Conservation (phyloP, 2,113 vertebrate species). For the Embiotoca jacksoni region DNA sequence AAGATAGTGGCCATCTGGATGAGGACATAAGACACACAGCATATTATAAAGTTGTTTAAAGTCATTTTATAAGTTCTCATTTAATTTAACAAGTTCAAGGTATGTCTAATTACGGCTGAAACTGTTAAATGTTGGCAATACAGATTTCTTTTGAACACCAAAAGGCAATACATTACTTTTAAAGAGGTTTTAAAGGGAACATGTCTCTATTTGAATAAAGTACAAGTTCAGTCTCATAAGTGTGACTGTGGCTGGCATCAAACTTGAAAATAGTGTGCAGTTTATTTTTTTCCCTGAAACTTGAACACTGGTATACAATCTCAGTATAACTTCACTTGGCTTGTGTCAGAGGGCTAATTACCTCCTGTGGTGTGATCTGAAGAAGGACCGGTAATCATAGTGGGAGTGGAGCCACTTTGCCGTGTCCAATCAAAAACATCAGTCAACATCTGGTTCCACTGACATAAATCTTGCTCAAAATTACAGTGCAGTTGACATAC, state of each 20-base stretch:
- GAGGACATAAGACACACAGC: neutral
- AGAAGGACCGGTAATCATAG: slow-evolving; percentile 47
- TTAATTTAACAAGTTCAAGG: too few species aligned
- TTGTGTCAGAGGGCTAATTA: slow-evolving; percentile 25
- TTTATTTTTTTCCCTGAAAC: neutral
- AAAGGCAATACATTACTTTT: too few species aligned
- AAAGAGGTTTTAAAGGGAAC: too few species aligned
- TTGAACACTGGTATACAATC: neutral
- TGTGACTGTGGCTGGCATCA: too few species aligned
- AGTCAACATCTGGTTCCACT: slow-evolving; percentile 49
- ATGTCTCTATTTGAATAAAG: too few species aligned
- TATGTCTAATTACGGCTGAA: too few species aligned
- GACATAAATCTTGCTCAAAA: slow-evolving; percentile 57
- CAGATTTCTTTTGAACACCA: too few species aligned
- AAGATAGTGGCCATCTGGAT: slow-evolving; percentile 83
- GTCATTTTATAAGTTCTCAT: neutral
- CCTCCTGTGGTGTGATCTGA: slow-evolving; percentile 73
- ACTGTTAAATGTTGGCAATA: too few species aligned
- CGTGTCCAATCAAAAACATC: slow-evolving; percentile 68
- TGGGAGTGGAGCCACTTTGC: slow-evolving; percentile 47
- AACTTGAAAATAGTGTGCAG: neutral
- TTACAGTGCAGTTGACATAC: slow-evolving; percentile 52
- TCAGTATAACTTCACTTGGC: neutral
- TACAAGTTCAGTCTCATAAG: too few species aligned
- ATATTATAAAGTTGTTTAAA: neutral